Conservation (phyloP, 1,140 invertebrate species). For the Coenobita brevimanus region DNA sequence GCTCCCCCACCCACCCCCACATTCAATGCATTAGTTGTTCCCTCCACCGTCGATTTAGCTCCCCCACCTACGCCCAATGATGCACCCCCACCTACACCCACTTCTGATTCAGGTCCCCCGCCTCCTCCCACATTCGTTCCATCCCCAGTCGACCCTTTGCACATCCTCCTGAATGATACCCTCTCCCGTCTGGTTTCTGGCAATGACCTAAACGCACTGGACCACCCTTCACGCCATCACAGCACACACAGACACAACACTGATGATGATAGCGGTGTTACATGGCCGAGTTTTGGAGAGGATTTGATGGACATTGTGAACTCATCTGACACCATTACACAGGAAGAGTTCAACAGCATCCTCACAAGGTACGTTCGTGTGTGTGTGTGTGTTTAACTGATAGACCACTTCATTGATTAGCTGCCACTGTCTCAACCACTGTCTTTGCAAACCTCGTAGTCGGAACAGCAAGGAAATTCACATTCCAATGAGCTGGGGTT, state of each 20-base stretch:
- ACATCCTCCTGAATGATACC: neutral
- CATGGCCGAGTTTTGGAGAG: neutral
- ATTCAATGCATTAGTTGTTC: no score
- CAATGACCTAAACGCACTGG: no score
- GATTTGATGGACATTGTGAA: neutral
- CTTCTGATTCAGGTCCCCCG: neutral
- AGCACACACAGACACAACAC: neutral
- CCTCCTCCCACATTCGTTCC: slow-evolving; percentile 16
- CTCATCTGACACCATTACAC: slow-evolving; percentile 1
- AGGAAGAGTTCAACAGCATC: slow-evolving; percentile 38
- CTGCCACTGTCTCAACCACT: no score
- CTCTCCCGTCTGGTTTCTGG: neutral
- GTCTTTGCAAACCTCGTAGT: no score
- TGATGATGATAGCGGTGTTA: no score
- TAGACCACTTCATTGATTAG: no score
- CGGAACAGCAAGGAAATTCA: no score
- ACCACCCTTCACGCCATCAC: no score
- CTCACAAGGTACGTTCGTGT: slow-evolving; percentile 14
- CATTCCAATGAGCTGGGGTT: no score
- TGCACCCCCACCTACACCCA: no score
- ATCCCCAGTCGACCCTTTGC: neutral
- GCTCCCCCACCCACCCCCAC: neutral
- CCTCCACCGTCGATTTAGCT: neutral
- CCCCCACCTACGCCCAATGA: no score
- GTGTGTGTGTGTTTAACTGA: no score